A percentile compares a stretch with the other conserved stretches of the same genome.
phyloP scores from a whole-genome alignment of 2,113 vertebrate species.

The Oreochromis niloticus region DNA sequence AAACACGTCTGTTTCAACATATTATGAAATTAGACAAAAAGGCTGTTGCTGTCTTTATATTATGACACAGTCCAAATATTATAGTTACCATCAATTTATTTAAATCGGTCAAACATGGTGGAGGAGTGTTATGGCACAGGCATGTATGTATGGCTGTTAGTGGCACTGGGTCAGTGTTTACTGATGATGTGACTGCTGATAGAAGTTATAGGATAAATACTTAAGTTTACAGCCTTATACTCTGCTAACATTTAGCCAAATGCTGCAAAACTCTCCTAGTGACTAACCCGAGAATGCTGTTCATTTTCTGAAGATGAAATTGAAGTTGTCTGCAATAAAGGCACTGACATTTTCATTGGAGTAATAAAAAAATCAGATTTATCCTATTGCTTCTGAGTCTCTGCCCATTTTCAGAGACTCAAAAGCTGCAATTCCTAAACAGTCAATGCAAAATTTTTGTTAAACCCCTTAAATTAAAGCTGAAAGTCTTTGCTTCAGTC shows the following conservation, averaged over 20 bases:
- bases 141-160: not conserved
- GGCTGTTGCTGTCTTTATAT: not conserved
- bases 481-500: not conserved
- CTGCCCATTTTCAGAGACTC: not conserved
- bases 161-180: not conserved
- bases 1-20: not conserved
- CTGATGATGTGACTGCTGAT: not conserved
- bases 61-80: not conserved
- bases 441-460: not conserved
- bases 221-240: not conserved
- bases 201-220: not conserved
- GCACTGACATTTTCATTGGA: not conserved
- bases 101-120: not conserved
- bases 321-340: not conserved
- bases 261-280: not conserved
- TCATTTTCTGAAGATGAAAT: not conserved
- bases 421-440: not conserved
- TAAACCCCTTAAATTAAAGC: not conserved
- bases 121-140: not conserved
- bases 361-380: not conserved
- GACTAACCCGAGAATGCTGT: not conserved
- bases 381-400: rapidly evolving
- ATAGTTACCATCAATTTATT: not conserved
- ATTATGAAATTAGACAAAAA: not conserved
- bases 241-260: not conserved